Conservation (phyloP, 2,888 invertebrate genomes). For the Sarcophaga caerulescens region DNA sequence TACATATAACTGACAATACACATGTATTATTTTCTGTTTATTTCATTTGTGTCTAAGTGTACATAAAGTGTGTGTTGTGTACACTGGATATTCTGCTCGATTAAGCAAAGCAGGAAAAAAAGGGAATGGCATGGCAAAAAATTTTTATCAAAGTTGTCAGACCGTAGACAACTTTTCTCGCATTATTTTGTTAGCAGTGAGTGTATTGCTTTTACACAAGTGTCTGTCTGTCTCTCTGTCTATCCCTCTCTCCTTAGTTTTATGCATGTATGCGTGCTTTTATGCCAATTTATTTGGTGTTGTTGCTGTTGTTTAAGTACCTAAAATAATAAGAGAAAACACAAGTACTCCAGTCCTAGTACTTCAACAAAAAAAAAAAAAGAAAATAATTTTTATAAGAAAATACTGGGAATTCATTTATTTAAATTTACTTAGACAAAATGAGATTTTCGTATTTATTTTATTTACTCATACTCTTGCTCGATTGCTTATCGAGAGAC, state of each 20-base stretch:
- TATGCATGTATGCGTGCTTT: neutral
- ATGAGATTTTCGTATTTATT: neutral
- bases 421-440: constrained; percentile 29
- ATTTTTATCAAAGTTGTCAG: constrained; percentile 67
- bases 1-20: constrained; percentile 24
- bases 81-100: constrained; percentile 67
- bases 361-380: constrained; percentile 15
- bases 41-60: constrained; percentile 14
- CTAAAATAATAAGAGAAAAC: neutral
- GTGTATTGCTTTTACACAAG: neutral
- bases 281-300: neutral
- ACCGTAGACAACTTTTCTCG: constrained; percentile 68
- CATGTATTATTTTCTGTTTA: constrained; percentile 11
- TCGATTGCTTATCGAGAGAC: constrained; percentile 38
- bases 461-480: neutral
- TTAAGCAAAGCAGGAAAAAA: constrained; percentile 56
- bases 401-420: neutral
- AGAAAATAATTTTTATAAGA: constrained; percentile 1
- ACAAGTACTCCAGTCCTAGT: constrained; percentile 6
- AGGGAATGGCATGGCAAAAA: constrained; percentile 53
- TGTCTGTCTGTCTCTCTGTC: neutral
- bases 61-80: constrained; percentile 43
- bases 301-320: neutral
- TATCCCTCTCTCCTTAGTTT: neutral
- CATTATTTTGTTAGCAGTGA: constrained; percentile 60